These are phyloP conservation scores for Petaurus breviceps DNA, from an alignment of 2,113 vertebrate genomes.

Conservation along the genomic window DNA sequence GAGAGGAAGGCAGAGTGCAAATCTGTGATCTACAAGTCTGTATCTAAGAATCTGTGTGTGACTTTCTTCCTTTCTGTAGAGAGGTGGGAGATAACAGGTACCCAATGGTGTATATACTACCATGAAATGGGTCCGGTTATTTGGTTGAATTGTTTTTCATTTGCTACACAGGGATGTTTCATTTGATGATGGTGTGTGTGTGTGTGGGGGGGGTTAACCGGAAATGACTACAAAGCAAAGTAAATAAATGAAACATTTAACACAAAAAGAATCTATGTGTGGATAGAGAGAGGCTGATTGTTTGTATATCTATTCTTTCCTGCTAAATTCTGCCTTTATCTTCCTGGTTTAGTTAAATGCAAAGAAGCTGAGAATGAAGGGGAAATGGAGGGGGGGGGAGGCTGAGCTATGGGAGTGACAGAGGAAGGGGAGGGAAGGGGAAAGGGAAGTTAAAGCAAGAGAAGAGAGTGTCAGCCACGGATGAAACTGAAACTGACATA, in stretches of 20 bases:
- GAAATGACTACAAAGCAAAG: neutral
- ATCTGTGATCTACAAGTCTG: neutral
- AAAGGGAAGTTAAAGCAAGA: neutral
- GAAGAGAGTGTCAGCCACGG: neutral
- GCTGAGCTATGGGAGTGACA: neutral
- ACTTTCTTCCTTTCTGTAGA: neutral
- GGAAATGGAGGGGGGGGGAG: neutral
- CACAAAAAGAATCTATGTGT: neutral
- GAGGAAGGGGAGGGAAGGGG: neutral
- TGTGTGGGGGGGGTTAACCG: neutral
- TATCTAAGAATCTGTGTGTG: neutral
- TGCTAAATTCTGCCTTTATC: neutral
- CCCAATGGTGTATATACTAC: neutral
- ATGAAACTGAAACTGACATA: neutral
- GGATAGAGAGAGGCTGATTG: neutral
- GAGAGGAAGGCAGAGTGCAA: neutral
- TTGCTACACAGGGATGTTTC: neutral
- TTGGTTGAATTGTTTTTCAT: neutral
- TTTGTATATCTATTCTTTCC: neutral
- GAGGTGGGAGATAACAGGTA: neutral
- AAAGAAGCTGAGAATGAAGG: neutral
- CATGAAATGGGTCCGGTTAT: neutral
- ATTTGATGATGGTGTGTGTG: neutral
- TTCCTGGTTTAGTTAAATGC: neutral
- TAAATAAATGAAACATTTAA: neutral